Base-by-base conservation (phyloP, 2,797 vertebrate species). In the Oreochromis grahami region DNA sequence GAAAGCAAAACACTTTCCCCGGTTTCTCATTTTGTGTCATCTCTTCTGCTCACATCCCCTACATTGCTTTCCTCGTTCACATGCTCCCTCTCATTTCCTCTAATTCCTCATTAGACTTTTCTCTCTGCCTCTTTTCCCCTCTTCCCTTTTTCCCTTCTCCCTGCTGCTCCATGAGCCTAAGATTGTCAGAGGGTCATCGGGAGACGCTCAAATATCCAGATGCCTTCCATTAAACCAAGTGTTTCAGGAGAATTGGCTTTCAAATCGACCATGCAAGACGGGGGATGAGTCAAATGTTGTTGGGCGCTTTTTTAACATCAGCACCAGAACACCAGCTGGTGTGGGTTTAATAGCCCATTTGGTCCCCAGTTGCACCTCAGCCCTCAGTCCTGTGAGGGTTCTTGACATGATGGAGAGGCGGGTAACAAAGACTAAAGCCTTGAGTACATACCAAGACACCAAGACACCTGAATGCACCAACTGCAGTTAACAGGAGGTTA, bases 321-420 rank as follows among this genome's bases (percentile, higher is more conserved):
- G 81, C 72, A 83, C 81, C 78, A 84, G 86, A 89, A 88, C 86
- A 89, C 80, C 89, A 94, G 91, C 91, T 94, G 93, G 79, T 36
- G n/a, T 78, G 88, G 78, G 82, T 94, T 94, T 93, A 90, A 94
- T 86, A 88, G 82, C 85, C 86, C 87, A 86, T 91, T 89, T 78
- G 38, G 87, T 86, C 80, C 78, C 15, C 74, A 86, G 87, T 86
- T 80, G 81, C 70, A 79, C 82, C 86, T 87, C 86, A 43, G 81
- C 84, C 86, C 87, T 76, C 53, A 43, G 56, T 24, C 79, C 81
- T 76, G 77, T 87, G 88, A 74, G 77, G 51, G 70, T 50, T 70
- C 26, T 56, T 56, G 83, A 83, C 84, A 52, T 80, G 80, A 90
- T 84, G 82, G 87, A 88, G 45, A 79, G 76, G 77, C 79, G 56